Conservation (phyloP, 2,797 vertebrate species). For the Adrianichthys oophorus region DNA sequence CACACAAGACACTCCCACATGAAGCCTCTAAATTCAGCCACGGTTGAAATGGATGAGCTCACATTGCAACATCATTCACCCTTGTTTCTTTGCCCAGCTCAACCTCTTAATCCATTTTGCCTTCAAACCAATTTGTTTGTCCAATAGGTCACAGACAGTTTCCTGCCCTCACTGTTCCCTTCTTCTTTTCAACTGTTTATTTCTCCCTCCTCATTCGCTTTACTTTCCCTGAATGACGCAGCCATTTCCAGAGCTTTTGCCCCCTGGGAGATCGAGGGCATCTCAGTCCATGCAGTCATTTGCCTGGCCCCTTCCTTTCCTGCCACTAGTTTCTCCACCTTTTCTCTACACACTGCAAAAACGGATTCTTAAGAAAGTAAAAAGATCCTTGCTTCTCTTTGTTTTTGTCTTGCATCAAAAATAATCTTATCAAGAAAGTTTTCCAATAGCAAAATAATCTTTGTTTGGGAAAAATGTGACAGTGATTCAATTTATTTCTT, state of each 20-base stretch:
- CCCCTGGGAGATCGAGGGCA: slow-evolving; percentile 65
- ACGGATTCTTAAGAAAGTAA: too few species aligned
- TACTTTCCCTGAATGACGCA: slow-evolving; percentile 59
- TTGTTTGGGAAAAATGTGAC: too few species aligned
- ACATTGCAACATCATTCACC: slow-evolving; percentile 67
- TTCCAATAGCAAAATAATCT: too few species aligned
- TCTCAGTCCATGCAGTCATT: slow-evolving; percentile 56
- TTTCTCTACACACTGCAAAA: background rate
- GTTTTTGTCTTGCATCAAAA: too few species aligned
- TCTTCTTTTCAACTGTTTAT: slow-evolving; percentile 40
- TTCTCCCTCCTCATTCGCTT: slow-evolving; percentile 41
- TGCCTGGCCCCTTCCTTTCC: slow-evolving; percentile 18
- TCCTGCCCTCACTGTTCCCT: slow-evolving; percentile 50
- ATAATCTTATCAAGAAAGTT: too few species aligned
- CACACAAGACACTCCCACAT: slow-evolving; percentile 57
- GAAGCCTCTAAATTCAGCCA: slow-evolving; percentile 62
- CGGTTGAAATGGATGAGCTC: slow-evolving; percentile 71
- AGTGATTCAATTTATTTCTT: too few species aligned
- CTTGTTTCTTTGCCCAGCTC: slow-evolving; percentile 55
- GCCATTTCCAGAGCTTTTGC: slow-evolving; percentile 67
- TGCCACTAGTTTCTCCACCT: background rate
- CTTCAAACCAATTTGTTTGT: slow-evolving; percentile 76
- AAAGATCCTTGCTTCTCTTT: too few species aligned
- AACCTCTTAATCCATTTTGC: slow-evolving; percentile 77
- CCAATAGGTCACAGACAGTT: slow-evolving; percentile 71